These are phyloP conservation scores for Drosophila littoralis DNA, from an alignment of 1,140 invertebrate genomes.

Conservation along the genomic window DNA sequence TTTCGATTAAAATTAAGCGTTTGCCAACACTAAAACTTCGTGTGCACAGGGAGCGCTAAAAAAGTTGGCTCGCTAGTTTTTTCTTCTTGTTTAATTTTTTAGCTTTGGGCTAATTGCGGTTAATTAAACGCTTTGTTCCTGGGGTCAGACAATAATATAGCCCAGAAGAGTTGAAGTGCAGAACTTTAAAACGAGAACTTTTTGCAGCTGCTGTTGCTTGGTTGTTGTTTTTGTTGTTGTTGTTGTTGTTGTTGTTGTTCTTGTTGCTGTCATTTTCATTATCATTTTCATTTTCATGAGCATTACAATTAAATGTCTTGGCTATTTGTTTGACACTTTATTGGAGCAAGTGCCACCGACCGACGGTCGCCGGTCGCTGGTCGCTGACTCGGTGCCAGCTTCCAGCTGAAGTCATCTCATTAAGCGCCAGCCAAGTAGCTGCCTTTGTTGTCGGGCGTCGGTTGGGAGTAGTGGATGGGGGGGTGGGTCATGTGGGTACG, in stretches of 20 bases:
- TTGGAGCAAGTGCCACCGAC: constrained; percentile 41
- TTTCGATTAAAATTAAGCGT: too few relatives aligned
- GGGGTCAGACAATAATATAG: constrained; percentile 19
- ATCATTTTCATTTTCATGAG: constrained; percentile 54
- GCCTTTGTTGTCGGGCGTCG: constrained; percentile 12
- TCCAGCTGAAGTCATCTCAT: constrained; percentile 34
- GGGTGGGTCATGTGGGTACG: constrained; percentile 1
- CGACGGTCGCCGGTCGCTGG: too few relatives aligned
- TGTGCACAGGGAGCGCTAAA: too few relatives aligned
- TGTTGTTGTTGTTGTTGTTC: neutral
- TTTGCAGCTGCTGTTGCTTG: constrained; percentile 8
- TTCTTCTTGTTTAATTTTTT: constrained; percentile 16
- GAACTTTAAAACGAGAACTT: constrained; percentile 34
- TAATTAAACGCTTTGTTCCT: constrained; percentile 70
- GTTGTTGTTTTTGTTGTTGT: neutral
- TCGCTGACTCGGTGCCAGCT: neutral
- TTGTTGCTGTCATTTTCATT: constrained; percentile 21
- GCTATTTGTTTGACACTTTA: constrained; percentile 79
- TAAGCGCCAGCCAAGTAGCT: constrained; percentile 37
- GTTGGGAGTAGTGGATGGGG: too few relatives aligned
- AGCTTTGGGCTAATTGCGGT: constrained; percentile 67
- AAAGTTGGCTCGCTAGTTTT: neutral
- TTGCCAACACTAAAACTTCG: neutral
- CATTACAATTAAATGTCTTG: constrained; percentile 73
- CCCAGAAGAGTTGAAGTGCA: constrained; percentile 11